Evolutionary conservation across 1,140 invertebrate species (phyloP).

Genomic region (Penaeus indicus): DNA sequence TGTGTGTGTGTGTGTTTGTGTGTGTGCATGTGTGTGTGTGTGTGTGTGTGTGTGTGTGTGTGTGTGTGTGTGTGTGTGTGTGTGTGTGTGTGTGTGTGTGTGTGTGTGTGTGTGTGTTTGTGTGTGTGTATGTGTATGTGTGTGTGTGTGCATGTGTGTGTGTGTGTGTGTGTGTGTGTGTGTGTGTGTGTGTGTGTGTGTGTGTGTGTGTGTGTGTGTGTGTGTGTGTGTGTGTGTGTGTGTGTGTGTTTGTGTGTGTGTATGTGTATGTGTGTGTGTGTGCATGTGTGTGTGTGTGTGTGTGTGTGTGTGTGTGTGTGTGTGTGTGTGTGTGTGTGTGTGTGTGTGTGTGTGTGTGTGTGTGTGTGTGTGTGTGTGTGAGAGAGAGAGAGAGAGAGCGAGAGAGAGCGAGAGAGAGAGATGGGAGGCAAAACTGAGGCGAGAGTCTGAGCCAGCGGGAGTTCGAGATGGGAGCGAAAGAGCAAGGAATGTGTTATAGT

Average conservation of each 20-base stretch:
- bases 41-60: neutral
- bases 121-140: neutral
- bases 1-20: neutral
- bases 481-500: neutral
- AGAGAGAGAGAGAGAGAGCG: neutral
- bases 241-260: too few species aligned
- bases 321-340: too few species aligned
- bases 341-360: too few species aligned
- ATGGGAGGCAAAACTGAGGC: too few species aligned
- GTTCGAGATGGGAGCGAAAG: neutral
- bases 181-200: neutral
- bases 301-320: too few species aligned
- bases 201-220: neutral
- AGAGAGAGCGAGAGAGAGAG: neutral
- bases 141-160: neutral
- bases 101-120: neutral
- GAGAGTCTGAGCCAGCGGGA: neutral
- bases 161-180: neutral
- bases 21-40: neutral
- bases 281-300: too few species aligned
- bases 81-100: conserved; percentile 24
- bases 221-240: neutral
- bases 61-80: neutral
- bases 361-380: too few species aligned
- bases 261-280: too few species aligned